These are phyloP conservation scores for Meganola albula DNA, from an alignment of 2,888 invertebrate genomes.

Conservation along the genomic window DNA sequence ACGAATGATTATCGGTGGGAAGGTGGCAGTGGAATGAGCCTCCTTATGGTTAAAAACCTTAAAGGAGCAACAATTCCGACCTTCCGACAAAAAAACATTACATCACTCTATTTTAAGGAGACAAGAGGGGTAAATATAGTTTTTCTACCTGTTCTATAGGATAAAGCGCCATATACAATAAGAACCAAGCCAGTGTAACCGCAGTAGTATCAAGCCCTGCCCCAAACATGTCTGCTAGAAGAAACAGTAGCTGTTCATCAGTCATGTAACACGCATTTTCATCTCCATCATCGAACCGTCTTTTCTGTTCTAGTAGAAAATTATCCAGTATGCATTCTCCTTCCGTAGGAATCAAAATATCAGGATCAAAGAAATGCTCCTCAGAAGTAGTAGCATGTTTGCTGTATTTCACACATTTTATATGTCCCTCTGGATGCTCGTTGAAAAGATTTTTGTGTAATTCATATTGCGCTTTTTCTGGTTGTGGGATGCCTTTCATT, in stretches of 20 bases:
- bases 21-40: too few species aligned
- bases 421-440: slow-evolving; percentile 57
- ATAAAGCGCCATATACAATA: slow-evolving; percentile 85
- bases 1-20: too few species aligned
- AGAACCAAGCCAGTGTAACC: slow-evolving; percentile 88
- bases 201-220: slow-evolving; percentile 91
- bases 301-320: slow-evolving; percentile 80
- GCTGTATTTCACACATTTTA: slow-evolving; percentile 65
- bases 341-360: slow-evolving; percentile 52
- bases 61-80: too few species aligned
- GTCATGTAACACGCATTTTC: slow-evolving; percentile 74
- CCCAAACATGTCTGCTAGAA: slow-evolving; percentile 89
- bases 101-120: too few species aligned
- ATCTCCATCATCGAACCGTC: slow-evolving; percentile 56
- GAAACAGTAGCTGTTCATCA: slow-evolving; percentile 83
- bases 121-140: too few species aligned
- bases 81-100: too few species aligned
- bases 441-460: slow-evolving; percentile 47
- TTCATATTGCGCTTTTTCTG: slow-evolving; percentile 46
- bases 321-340: slow-evolving; percentile 80
- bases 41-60: too few species aligned
- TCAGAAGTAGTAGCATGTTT: slow-evolving; percentile 47
- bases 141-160: slow-evolving; percentile 79
- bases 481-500: slow-evolving; percentile 43
- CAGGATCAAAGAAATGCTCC: slow-evolving; percentile 64